Evolutionary conservation across 2,797 vertebrate species (phyloP), one percentile per base, ranked within the genome.

Genomic region (Anas acuta): DNA sequence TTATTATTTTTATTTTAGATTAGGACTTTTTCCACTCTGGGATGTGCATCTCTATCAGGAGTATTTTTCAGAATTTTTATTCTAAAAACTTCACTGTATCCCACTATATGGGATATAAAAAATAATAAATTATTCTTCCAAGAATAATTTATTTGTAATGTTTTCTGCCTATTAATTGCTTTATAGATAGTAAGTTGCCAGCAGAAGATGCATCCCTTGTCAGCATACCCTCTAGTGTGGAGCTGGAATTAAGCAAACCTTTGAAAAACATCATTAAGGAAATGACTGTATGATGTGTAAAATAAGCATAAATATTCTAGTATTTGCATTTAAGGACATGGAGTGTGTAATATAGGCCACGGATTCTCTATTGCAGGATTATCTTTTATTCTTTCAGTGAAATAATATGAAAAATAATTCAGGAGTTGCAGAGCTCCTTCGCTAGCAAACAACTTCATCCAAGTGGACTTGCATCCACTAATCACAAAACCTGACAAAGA

Each of bases 181-280:
- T 60, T 41, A 62, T 0, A 11, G 19, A 74, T 89, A 62, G 35
- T 49, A 90, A 25, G 26, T 58, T 85, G 83, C 65, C 2, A 94
- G 21, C 19, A 57, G 35, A 6, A n/a, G 9, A 30, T 37, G 67
- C 30, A 49, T 70, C 61, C 62, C 76, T 69, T 58, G 32, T 71
- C 64, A 90, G 43, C 17, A 39, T 60, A 77, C 4, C 25, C 33
- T 74, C 47, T 45, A 19, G 2, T 21, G 6, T 10, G 49, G 22
- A 32, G 39, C 60, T 13, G 37, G 87, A 96, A 88, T 73, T 26
- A 87, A 57, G 6, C 13, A 81, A 93, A 87, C 16, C n/a, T 92
- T 96, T 93, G 88, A 89, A 94, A 94, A 82, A 23, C 13, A 73
- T 30, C 33, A 84, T 93, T 89, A 89, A 75, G 74, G 17, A 43